A percentile compares a stretch with the other conserved stretches of the same genome.
Evolutionary conservation across 2,797 vertebrate species (phyloP).

Genomic region (Anguilla megastoma): DNA sequence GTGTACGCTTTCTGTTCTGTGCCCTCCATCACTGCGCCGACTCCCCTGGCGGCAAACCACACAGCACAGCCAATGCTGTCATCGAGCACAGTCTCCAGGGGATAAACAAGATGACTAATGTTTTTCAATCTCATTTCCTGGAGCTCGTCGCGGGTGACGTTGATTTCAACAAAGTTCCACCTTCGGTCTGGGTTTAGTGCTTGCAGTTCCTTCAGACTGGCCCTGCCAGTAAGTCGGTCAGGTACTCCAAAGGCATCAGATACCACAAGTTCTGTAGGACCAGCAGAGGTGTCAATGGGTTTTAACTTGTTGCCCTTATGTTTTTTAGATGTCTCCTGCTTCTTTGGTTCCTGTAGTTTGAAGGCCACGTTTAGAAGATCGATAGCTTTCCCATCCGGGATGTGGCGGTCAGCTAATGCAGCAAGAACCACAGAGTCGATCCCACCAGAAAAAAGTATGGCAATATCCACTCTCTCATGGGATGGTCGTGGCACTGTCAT

Average conservation of each 20-base stretch:
- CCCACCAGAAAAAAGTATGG: slow-evolving; percentile 92
- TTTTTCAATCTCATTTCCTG: slow-evolving; percentile 69
- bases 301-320: slow-evolving; percentile 45
- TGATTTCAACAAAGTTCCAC: slow-evolving; percentile 95
- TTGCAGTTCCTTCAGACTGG: slow-evolving; percentile 81
- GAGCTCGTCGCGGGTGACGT: slow-evolving; percentile 83
- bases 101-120: slow-evolving; percentile 83
- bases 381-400: slow-evolving; percentile 80
- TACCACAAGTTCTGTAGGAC: background rate
- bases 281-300: background rate
- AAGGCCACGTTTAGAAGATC: slow-evolving; percentile 99
- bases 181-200: slow-evolving; percentile 74
- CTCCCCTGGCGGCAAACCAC: slow-evolving; percentile 93
- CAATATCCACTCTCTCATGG: slow-evolving; percentile 66
- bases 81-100: slow-evolving; percentile 88
- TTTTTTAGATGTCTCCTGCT: slow-evolving; percentile 53
- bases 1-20: slow-evolving; percentile 64
- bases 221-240: slow-evolving; percentile 85
- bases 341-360: slow-evolving; percentile 61
- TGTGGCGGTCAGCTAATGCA: slow-evolving; percentile 80
- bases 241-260: slow-evolving; percentile 76
- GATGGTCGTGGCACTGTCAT: background rate
- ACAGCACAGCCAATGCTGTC: slow-evolving; percentile 96
- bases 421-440: slow-evolving; percentile 92
- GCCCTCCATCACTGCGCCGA: slow-evolving; percentile 66